Evolutionary conservation across 2,797 vertebrate species (phyloP).

Genomic region (Gymnoscopelus microlampas): DNA sequence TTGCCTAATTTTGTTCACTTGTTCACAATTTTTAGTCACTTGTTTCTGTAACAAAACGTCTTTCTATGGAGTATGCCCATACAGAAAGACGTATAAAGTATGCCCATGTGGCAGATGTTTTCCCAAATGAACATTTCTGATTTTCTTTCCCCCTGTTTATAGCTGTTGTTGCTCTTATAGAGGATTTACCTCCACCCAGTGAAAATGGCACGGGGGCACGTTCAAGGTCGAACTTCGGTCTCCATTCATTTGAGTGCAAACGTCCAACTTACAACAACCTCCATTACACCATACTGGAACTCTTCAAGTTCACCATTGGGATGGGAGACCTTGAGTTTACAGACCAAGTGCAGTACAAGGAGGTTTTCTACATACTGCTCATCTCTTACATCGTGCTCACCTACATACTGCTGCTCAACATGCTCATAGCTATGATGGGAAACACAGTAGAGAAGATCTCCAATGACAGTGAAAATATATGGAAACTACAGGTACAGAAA

Average conservation of each 20-base stretch:
- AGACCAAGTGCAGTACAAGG: slow-evolving; percentile 81
- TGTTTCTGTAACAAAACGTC: too few relatives aligned
- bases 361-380: slow-evolving; percentile 87
- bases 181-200: not conserved
- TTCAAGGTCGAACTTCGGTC: not conserved
- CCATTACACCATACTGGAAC: slow-evolving; percentile 82
- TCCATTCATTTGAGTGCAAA: slow-evolving; percentile 9
- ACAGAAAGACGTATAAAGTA: too few relatives aligned
- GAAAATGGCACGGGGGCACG: not conserved
- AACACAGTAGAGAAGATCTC: slow-evolving; percentile 84
- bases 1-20: too few relatives aligned
- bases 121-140: not conserved
- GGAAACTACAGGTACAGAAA: slow-evolving; percentile 91
- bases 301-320: slow-evolving; percentile 96
- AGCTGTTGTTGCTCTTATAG: slow-evolving; percentile 62
- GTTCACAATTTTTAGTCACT: too few relatives aligned
- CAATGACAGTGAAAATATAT: slow-evolving; percentile 84
- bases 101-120: not conserved
- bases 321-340: slow-evolving; percentile 93
- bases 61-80: too few relatives aligned
- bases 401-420: slow-evolving; percentile 92
- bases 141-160: not conserved
- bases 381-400: slow-evolving; percentile 90
- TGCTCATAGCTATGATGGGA: slow-evolving; percentile 92
- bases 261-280: slow-evolving; percentile 75